These are phyloP conservation scores for Oxyscelio sp. DNA, from an alignment of 2,888 invertebrate species.

Conservation along the genomic window DNA sequence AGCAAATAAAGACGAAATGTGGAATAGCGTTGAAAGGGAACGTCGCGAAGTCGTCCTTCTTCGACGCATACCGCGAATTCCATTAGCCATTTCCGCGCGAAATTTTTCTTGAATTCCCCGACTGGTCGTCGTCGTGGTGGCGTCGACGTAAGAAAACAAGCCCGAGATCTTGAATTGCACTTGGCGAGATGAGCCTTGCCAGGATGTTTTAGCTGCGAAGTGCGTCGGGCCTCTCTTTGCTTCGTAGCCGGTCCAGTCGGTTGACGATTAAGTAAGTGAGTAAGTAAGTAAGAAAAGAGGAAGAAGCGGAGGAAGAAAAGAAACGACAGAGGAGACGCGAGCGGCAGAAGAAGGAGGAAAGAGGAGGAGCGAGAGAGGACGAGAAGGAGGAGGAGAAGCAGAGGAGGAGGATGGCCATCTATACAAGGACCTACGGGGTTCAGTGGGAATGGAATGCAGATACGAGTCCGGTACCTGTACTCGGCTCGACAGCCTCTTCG, in stretches of 20 bases:
- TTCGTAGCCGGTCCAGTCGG: conserved; percentile 61
- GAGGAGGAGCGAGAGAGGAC: conserved; percentile 47
- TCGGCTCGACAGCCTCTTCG: conserved; percentile 79
- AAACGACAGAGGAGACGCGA: conserved; percentile 32
- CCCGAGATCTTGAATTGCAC: conserved; percentile 60
- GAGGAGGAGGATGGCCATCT: conserved; percentile 79
- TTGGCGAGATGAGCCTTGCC: conserved; percentile 46
- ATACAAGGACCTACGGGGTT: conserved; percentile 87
- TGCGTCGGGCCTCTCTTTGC: conserved; percentile 44
- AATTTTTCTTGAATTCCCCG: conserved; percentile 69
- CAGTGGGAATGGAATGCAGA: conserved; percentile 89
- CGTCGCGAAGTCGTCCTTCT: conserved; percentile 45
- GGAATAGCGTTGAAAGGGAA: conserved; percentile 65
- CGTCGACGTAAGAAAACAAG: conserved; percentile 71
- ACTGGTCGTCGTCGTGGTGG: conserved; percentile 51
- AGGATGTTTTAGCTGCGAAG: conserved; percentile 48
- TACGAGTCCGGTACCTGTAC: conserved; percentile 86
- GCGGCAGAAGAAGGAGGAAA: conserved; percentile 78
- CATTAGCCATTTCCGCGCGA: conserved; percentile 62
- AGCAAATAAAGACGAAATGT: conserved; percentile 58
- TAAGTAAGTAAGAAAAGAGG: conserved; percentile 71
- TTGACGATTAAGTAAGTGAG: conserved; percentile 78
- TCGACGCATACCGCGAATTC: conserved; percentile 49
- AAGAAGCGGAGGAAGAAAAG: conserved; percentile 59
- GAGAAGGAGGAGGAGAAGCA: conserved; percentile 53